phyloP scores from a whole-genome alignment of 2,888 invertebrate genomes.

The Dynastes tityus region DNA sequence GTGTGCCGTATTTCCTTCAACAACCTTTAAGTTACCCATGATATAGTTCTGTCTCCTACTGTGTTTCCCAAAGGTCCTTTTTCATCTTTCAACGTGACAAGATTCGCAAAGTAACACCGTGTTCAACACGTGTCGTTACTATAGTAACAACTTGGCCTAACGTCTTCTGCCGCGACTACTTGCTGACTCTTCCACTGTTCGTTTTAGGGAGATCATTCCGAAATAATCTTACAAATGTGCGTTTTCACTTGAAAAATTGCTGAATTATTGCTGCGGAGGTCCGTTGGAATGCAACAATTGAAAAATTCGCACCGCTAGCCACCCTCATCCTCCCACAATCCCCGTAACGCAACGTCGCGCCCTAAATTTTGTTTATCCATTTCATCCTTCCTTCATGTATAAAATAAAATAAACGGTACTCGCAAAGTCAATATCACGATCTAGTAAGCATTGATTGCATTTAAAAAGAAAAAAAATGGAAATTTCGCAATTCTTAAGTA shows the following conservation, averaged over 20 bases:
- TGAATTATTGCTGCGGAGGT: constrained; percentile 60
- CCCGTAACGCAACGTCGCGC: neutral
- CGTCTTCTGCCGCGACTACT: constrained; percentile 61
- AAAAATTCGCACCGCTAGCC: neutral
- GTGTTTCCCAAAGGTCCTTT: constrained; percentile 68
- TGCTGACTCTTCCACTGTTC: constrained; percentile 65
- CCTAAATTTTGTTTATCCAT: constrained; percentile 26
- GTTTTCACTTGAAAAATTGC: constrained; percentile 64
- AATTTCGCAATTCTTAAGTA: neutral
- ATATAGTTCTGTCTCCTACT: constrained; percentile 62
- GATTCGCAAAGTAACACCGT: constrained; percentile 70
- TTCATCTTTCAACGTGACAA: constrained; percentile 71
- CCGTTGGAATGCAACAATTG: constrained; percentile 36
- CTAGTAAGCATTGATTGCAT: neutral
- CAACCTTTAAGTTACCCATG: constrained; percentile 60
- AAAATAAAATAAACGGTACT: neutral
- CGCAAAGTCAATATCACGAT: constrained; percentile 35
- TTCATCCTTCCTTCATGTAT: constrained; percentile 19
- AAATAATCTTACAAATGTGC: constrained; percentile 66
- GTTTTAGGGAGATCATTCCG: constrained; percentile 64
- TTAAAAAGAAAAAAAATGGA: neutral
- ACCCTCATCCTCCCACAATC: neutral
- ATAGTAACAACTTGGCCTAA: constrained; percentile 69
- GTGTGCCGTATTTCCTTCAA: constrained; percentile 55
- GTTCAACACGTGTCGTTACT: constrained; percentile 71